Base-by-base conservation (phyloP, 2,888 invertebrate species). In the Tenthredo scrophulariae region DNA sequence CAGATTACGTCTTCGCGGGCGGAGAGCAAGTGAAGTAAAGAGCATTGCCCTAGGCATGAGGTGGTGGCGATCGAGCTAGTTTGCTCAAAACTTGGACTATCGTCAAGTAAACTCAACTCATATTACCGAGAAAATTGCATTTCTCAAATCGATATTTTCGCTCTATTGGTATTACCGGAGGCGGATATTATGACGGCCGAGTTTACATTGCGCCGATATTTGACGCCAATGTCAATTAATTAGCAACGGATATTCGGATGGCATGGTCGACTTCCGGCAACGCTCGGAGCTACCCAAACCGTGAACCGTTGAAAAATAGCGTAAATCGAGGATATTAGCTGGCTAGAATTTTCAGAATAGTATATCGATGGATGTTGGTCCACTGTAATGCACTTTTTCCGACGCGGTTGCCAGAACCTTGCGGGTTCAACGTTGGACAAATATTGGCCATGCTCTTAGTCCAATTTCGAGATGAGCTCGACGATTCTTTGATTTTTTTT, bases 1-100 rank as follows among this genome's bases (percentile, higher is more conserved):
- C 90, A 88, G 90, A 91, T 91, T 91, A 91, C 87, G 89, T 89
- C 80, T 62, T 80, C 40, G 80, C 80, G 37, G 62, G 58, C 15
- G 4, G n/a, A 80, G 37, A 77, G 33, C 18, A 50, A 29, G n/a
- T 18, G 13, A 80, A 80, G 80, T 33, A 43, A 80, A 80, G 80
- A 80, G 58, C 80, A 80, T 62, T 80, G 80, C 80, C 80, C 80
- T 80, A 80, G 62, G 58, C 80, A 40, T 33, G 18, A 46, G 37
- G 37, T 62, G 9, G 26, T 54, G 77, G 29, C 77, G 77, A 33
- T 50, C 46, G 33, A 54, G 67, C 33, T 4, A 62, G 26, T 67
- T 50, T 77, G 9, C 33, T 50, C 10, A 15, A 26, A 46, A 29
- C 50, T 50, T 50, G 50, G 18, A 77, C 7, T 10, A 74, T 43